phyloP scores from a whole-genome alignment of 2,888 invertebrate species.

The Microctonus brassicae region DNA sequence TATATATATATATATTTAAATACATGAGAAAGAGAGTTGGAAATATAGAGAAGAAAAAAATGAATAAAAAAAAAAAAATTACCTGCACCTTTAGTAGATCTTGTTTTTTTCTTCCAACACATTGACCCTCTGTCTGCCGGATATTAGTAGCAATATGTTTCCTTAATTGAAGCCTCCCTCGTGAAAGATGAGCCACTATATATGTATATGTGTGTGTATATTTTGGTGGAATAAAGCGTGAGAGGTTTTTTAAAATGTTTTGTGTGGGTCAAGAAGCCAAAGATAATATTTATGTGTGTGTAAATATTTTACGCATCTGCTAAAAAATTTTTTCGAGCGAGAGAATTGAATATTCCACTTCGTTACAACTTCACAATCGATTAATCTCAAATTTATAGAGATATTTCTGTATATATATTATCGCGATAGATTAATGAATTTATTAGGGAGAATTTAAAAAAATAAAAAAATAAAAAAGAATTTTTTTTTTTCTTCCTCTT shows the following conservation, averaged over 20 bases:
- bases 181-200: slow-evolving; percentile 11
- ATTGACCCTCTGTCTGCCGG: slow-evolving; percentile 65
- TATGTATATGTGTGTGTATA: neutral
- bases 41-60: too few species aligned
- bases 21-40: neutral
- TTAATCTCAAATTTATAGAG: slow-evolving; percentile 15
- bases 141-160: slow-evolving; percentile 68
- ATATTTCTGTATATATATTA: slow-evolving; percentile 12
- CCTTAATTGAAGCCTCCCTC: slow-evolving; percentile 59
- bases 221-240: slow-evolving; percentile 3
- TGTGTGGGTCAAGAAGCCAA: slow-evolving; percentile 10
- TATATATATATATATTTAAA: too few species aligned
- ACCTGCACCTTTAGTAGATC: slow-evolving; percentile 57
- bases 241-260: neutral
- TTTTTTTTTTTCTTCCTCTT: too few species aligned
- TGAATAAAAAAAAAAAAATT: neutral
- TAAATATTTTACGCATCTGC: neutral
- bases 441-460: neutral
- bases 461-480: neutral
- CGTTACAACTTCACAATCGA: slow-evolving; percentile 32
- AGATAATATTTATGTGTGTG: neutral
- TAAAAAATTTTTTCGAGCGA: slow-evolving; percentile 28
- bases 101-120: slow-evolving; percentile 55
- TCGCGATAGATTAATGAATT: neutral
- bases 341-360: slow-evolving; percentile 27